These are phyloP conservation scores for Lepeophtheirus salmonis DNA, from an alignment of 1,140 invertebrate species.

Conservation along the genomic window DNA sequence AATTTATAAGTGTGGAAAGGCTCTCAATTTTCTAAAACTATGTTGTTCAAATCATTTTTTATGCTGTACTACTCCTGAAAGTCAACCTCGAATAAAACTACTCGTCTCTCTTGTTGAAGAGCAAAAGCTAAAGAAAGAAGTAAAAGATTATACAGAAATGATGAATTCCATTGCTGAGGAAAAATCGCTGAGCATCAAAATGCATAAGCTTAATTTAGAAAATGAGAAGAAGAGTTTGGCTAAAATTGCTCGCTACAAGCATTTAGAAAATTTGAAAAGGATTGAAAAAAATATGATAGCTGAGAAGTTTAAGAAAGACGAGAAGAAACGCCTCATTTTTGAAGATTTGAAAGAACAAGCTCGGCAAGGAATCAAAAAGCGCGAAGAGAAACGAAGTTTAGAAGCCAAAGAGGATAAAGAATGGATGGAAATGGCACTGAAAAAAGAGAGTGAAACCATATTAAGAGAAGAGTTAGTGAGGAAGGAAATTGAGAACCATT, in stretches of 20 bases:
- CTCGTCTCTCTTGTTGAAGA: slow-evolving; percentile 1
- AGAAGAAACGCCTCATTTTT: not conserved
- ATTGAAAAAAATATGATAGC: not conserved
- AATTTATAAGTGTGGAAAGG: slow-evolving; percentile 4
- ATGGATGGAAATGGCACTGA: not conserved
- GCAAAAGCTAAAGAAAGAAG: not conserved
- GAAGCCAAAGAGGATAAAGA: not conserved
- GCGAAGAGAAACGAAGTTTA: not conserved
- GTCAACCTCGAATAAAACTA: not conserved
- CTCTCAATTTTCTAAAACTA: slow-evolving; percentile 1
- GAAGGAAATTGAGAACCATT: not conserved
- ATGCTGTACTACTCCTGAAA: not conserved
- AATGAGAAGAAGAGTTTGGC: not conserved
- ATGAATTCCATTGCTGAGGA: not conserved
- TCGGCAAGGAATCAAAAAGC: not conserved
- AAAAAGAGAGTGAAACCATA: not conserved
- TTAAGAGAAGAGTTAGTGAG: not conserved
- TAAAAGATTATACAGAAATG: not conserved
- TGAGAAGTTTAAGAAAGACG: not conserved
- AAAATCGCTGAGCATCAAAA: not conserved
- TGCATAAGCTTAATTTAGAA: not conserved
- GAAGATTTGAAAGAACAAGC: not conserved
- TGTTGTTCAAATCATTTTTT: not conserved
- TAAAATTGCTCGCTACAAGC: not conserved
- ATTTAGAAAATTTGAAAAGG: not conserved